Conservation (phyloP, 2,797 vertebrate genomes). For the Acrocephalus scirpaceus region DNA sequence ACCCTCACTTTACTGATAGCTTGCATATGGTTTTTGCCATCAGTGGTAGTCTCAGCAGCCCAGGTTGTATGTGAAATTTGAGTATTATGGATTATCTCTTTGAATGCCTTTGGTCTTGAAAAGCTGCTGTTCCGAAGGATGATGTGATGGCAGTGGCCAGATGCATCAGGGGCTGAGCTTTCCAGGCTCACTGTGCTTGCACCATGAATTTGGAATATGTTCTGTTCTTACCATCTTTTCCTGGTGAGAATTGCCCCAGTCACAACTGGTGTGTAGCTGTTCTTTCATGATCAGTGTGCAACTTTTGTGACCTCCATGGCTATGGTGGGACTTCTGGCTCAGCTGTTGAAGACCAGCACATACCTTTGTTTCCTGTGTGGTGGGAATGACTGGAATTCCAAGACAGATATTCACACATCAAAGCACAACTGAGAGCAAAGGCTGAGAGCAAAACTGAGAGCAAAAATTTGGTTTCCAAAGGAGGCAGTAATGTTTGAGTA, state of each 20-base stretch:
- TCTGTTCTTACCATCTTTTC: not conserved
- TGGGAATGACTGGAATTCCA: not conserved
- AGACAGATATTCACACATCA: not conserved
- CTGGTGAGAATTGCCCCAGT: not conserved
- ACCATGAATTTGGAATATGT: not conserved
- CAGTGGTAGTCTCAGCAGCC: not conserved
- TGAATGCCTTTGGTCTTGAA: not conserved
- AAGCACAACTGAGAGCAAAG: not conserved
- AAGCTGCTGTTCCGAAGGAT: not conserved
- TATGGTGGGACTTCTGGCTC: not conserved
- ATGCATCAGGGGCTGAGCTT: not conserved
- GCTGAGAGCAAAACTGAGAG: no score
- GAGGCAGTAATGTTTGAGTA: not conserved
- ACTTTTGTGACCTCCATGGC: not conserved
- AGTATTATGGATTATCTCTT: not conserved
- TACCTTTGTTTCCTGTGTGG: not conserved
- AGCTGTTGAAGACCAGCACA: not conserved
- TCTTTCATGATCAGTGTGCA: not conserved
- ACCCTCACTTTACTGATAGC: not conserved
- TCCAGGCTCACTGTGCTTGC: not conserved
- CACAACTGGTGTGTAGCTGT: not conserved
- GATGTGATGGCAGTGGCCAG: not conserved
- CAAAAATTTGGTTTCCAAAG: not conserved
- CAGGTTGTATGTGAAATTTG: not conserved
- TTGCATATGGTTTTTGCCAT: not conserved